Conservation (phyloP, 2,113 vertebrate genomes). For the Actinemys pallida region DNA sequence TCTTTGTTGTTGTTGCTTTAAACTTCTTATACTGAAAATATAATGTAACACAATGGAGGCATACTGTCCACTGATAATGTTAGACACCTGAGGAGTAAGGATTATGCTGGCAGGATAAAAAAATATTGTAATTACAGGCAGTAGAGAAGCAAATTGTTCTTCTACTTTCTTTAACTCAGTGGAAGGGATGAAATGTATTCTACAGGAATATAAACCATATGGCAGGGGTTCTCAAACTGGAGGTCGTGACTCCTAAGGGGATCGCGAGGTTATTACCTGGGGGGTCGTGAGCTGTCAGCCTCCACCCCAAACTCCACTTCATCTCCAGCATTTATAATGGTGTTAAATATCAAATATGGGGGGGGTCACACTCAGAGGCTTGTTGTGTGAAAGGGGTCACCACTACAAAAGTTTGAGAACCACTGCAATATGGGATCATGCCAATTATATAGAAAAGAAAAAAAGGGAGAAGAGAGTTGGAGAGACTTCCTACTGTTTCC, state of each 20-base stretch:
- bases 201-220: neutral
- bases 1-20: neutral
- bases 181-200: neutral
- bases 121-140: neutral
- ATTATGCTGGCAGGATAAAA: neutral
- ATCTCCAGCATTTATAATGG: too few relatives aligned
- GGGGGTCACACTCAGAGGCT: too few relatives aligned
- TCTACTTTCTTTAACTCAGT: neutral
- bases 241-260: too few relatives aligned
- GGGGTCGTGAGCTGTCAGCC: too few relatives aligned
- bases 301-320: too few relatives aligned
- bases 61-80: neutral
- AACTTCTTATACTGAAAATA: accelerated
- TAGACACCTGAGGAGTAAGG: neutral
- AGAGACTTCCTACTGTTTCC: neutral
- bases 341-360: too few relatives aligned
- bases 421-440: neutral
- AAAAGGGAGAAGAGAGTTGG: neutral
- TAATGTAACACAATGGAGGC: accelerated
- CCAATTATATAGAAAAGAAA: neutral
- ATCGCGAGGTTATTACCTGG: too few relatives aligned
- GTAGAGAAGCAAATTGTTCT: neutral
- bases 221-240: too few relatives aligned
- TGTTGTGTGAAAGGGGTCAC: too few relatives aligned
- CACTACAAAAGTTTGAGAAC: too few relatives aligned